Conservation (phyloP, 2,113 vertebrate genomes). For the Ameiurus melas region DNA sequence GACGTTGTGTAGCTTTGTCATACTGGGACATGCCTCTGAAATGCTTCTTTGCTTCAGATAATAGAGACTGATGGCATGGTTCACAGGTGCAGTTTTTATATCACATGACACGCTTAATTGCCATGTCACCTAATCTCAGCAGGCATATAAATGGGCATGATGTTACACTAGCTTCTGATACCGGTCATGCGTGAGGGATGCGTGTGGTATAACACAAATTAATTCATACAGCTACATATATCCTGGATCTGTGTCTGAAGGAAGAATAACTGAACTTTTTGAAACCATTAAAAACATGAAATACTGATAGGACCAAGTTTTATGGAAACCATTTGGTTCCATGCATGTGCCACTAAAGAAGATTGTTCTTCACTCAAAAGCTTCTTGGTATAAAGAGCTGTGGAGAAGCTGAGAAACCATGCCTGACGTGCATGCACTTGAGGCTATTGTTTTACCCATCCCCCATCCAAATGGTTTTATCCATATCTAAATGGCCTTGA, state of each 20-base stretch:
- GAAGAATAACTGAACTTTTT: neutral
- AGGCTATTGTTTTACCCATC: neutral
- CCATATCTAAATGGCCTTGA: slow-evolving; percentile 57
- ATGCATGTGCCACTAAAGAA: neutral
- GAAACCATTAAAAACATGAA: neutral
- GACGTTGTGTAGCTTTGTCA: too few species aligned
- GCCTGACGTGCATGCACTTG: neutral
- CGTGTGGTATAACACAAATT: neutral
- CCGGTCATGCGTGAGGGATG: too few species aligned
- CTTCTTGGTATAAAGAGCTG: neutral
- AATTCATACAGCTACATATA: neutral
- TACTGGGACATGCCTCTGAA: too few species aligned
- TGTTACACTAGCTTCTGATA: too few species aligned
- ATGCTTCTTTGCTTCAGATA: too few species aligned
- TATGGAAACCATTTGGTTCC: neutral
- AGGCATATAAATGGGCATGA: too few species aligned
- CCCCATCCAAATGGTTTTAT: slow-evolving; percentile 22
- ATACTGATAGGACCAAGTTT: neutral
- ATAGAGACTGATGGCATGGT: too few species aligned
- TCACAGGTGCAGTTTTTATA: too few species aligned
- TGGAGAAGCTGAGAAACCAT: neutral
- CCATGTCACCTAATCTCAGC: too few species aligned
- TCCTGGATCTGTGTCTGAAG: neutral
- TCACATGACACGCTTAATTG: too few species aligned
- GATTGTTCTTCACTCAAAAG: neutral